Evolutionary conservation across 2,797 vertebrate species (phyloP), one percentile per base, ranked within the genome.

Genomic region (Coendou prehensilis): DNA sequence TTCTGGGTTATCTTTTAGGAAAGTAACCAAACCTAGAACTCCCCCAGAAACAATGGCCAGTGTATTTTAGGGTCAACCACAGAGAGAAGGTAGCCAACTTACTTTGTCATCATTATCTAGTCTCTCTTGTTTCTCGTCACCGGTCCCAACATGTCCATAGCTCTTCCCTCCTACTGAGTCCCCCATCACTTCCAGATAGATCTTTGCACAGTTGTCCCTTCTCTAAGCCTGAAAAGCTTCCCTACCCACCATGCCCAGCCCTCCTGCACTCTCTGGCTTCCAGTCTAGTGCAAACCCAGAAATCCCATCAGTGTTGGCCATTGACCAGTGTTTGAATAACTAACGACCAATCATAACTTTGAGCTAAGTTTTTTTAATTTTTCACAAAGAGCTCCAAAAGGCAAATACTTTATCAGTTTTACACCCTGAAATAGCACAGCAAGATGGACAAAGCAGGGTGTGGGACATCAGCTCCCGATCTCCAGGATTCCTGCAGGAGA

Each of bases 341-440:
- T 33, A 81, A 71, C 6, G 4, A 89, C 87, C 71, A 80, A 71
- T 41, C 82, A 57, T 6, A 76, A 28, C 33, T 9, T 78, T 71
- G n/a, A 78, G 33, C 30, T n/a, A 17, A 33, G 10, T 63, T 75
- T 67, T 52, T 89, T 97, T 69, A 83, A 92, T 97, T 97, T 95
- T 95, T 96, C 87, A 90, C 63, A 64, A 92, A 78, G n/a, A 85
- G 69, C 69, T 98, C 76, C 87, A 89, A 89, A 97, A 96, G 75
- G 73, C 69, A 96, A 85, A 57, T 90, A 33, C 56, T 71, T 87
- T 20, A 7, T 85, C 75, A 85, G n/a, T 30, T 87, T 61, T 56
- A 59, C 30, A 22, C 64, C 82, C 37, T 54, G 67, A 86, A 83
- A 75, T 2, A 41, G 87, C 84, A 86, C 28, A 57, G 82, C 67